Conservation (phyloP, 1,140 invertebrate species). For the Anoplolepis gracilipes region DNA sequence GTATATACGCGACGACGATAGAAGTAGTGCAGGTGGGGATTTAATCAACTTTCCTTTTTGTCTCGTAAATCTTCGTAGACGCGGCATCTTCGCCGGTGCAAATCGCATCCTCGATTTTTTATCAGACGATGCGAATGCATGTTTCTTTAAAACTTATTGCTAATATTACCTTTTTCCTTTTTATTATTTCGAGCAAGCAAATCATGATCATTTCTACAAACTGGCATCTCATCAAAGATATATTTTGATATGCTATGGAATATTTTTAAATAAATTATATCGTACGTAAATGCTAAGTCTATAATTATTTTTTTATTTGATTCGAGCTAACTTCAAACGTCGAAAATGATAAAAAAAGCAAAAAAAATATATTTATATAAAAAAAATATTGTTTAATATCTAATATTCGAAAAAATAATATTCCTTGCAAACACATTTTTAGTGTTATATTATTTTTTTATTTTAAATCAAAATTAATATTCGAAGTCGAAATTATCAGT, state of each 20-base stretch:
- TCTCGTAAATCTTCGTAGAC: conserved; percentile 73
- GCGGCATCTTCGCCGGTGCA: background rate
- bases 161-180: background rate
- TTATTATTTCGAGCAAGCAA: background rate
- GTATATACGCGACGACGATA: conserved; percentile 32
- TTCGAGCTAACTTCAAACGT: background rate
- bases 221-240: background rate
- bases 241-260: too few species aligned
- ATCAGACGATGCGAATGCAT: background rate
- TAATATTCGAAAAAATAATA: too few species aligned
- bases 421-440: background rate
- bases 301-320: background rate
- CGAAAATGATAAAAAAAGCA: background rate
- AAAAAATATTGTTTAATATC: too few species aligned
- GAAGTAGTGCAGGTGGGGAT: conserved; percentile 49
- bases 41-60: conserved; percentile 78
- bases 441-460: background rate
- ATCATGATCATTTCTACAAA: background rate
- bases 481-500: background rate
- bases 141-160: background rate
- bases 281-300: background rate
- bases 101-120: conserved; percentile 51
- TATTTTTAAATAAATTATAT: background rate
- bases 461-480: background rate
- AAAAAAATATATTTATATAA: too few species aligned